A percentile compares a stretch with the other conserved stretches of the same genome.
Evolutionary conservation across 2,797 vertebrate species (phyloP).

Genomic region (Tokudaia tokunoshimensis): DNA sequence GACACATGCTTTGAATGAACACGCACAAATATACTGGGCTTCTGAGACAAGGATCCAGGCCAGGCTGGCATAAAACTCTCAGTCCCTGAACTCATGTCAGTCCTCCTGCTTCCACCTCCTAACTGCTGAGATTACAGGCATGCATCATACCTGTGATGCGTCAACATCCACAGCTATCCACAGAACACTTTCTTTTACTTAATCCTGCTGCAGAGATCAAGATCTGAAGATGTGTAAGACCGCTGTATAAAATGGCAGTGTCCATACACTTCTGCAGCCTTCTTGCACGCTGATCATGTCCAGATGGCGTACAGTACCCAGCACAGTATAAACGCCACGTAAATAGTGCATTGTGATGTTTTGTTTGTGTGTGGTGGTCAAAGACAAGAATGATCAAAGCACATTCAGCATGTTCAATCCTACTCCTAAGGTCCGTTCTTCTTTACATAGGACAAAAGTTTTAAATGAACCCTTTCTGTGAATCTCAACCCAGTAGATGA

Average conservation of each 20-base stretch:
- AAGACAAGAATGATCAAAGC: neutral
- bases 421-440: neutral
- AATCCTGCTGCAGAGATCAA: neutral
- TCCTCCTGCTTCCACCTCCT: neutral
- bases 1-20: neutral
- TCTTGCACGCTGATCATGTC: neutral
- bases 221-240: neutral
- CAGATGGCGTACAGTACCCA: neutral
- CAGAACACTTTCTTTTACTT: neutral
- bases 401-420: neutral
- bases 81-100: neutral
- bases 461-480: neutral
- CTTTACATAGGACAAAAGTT: neutral
- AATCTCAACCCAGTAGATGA: neutral
- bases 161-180: conserved; percentile 12
- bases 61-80: neutral
- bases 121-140: neutral
- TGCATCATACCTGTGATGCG: neutral
- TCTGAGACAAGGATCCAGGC: neutral
- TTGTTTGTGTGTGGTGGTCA: neutral
- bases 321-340: neutral
- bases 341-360: too few relatives aligned
- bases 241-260: neutral
- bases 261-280: neutral
- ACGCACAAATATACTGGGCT: neutral